phyloP scores from a whole-genome alignment of 2,888 invertebrate species.

The Spisula subtruncata region DNA sequence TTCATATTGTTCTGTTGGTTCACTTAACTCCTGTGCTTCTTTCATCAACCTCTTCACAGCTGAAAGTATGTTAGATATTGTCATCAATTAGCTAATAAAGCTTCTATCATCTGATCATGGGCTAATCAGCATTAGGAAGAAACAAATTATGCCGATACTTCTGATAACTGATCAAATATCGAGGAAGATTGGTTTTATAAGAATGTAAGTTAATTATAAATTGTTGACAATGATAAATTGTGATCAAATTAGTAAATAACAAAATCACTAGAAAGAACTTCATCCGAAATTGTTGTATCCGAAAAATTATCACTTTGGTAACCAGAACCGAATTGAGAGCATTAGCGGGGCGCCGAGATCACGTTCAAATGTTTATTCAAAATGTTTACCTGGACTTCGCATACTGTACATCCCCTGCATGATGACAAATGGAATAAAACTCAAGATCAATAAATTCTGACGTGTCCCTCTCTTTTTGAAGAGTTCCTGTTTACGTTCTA shows the following conservation, averaged over 20 bases:
- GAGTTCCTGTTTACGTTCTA: conserved; percentile 25
- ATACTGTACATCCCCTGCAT: conserved; percentile 78
- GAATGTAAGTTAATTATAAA: too few species aligned
- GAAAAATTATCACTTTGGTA: neutral
- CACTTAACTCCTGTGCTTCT: conserved; percentile 95
- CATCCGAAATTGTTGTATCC: neutral
- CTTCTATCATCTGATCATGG: neutral
- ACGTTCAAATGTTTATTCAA: neutral
- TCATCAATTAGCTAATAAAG: too few species aligned
- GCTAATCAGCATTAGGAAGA: too few species aligned
- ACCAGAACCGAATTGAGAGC: neutral
- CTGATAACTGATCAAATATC: too few species aligned
- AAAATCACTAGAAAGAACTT: too few species aligned
- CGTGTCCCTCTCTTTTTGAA: conserved; percentile 29
- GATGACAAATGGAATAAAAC: neutral
- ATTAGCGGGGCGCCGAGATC: neutral
- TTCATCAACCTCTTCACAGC: conserved; percentile 97
- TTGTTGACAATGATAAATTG: too few species aligned
- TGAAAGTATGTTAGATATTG: conserved; percentile 82
- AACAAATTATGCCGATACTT: too few species aligned
- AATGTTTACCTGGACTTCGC: conserved; percentile 73
- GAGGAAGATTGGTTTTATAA: too few species aligned
- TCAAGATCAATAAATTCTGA: conserved; percentile 26
- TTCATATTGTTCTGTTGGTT: conserved; percentile 95
- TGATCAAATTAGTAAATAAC: too few species aligned